phyloP scores from a whole-genome alignment of 1,140 invertebrate species.

The Zaprionus nigranus region DNA sequence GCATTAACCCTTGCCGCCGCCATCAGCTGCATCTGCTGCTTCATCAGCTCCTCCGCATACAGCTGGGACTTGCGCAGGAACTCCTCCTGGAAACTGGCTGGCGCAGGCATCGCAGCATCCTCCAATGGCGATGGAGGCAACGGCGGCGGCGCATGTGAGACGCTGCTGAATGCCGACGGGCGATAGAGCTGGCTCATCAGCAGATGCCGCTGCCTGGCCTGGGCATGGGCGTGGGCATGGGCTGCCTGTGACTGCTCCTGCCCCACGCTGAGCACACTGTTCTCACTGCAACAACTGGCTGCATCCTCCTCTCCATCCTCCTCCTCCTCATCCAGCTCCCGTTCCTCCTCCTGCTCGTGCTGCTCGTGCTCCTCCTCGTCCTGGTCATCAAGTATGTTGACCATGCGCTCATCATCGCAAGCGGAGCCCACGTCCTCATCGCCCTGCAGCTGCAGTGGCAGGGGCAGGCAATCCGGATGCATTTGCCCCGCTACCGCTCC shows the following conservation, averaged over 20 bases:
- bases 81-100: slow-evolving; percentile 75
- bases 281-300: slow-evolving; percentile 87
- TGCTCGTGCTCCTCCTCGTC: slow-evolving; percentile 36
- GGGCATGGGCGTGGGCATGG: slow-evolving; percentile 23
- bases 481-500: slow-evolving; percentile 22
- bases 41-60: slow-evolving; percentile 84
- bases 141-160: slow-evolving; percentile 24
- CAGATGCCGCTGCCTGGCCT: slow-evolving; percentile 52
- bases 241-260: slow-evolving; percentile 86
- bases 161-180: slow-evolving; percentile 75
- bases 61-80: slow-evolving; percentile 82
- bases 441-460: slow-evolving; percentile 44
- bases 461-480: slow-evolving; percentile 74
- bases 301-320: slow-evolving; percentile 62
- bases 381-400: slow-evolving; percentile 62
- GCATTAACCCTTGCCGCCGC: slow-evolving; percentile 79
- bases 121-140: neutral
- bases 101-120: slow-evolving; percentile 12
- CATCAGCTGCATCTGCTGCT: slow-evolving; percentile 84
- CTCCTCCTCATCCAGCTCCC: slow-evolving; percentile 24
- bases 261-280: slow-evolving; percentile 88
- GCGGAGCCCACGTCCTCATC: slow-evolving; percentile 43
- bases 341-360: slow-evolving; percentile 18
- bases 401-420: slow-evolving; percentile 58
- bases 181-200: slow-evolving; percentile 67